These are phyloP conservation scores for Drosophila eugracilis DNA, from an alignment of 1,140 invertebrate species.

Conservation along the genomic window DNA sequence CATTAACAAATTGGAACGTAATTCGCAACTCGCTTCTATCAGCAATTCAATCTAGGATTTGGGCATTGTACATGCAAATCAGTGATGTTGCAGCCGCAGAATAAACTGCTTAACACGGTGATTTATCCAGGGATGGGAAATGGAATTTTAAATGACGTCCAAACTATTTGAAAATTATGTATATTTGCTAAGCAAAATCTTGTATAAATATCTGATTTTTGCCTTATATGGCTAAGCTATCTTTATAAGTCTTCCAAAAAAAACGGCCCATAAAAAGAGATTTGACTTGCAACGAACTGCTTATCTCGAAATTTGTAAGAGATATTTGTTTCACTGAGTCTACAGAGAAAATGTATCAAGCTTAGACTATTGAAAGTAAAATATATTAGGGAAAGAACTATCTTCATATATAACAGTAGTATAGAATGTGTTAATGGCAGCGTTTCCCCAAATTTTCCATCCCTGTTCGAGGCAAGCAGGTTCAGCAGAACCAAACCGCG, in stretches of 20 bases:
- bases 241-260: no score
- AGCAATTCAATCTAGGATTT: constrained; percentile 9
- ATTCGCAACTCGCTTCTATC: not conserved
- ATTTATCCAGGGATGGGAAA: constrained; percentile 1
- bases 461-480: constrained; percentile 6
- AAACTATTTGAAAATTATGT: not conserved
- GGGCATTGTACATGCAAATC: constrained; percentile 23
- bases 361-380: no score
- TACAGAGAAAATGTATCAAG: no score
- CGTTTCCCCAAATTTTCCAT: not conserved
- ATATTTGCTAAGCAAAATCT: not conserved
- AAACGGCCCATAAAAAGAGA: no score
- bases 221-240: no score
- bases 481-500: constrained; percentile 10
- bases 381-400: no score
- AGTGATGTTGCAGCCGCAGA: constrained; percentile 6
- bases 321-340: no score
- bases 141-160: no score
- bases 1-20: constrained; percentile 16
- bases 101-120: constrained; percentile 2
- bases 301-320: no score
- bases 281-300: no score
- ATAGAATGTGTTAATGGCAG: no score
- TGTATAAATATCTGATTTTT: not conserved
- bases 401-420: no score